These are phyloP conservation scores for Myotis brandtii DNA, from an alignment of 2,113 vertebrate genomes.

Conservation along the genomic window DNA sequence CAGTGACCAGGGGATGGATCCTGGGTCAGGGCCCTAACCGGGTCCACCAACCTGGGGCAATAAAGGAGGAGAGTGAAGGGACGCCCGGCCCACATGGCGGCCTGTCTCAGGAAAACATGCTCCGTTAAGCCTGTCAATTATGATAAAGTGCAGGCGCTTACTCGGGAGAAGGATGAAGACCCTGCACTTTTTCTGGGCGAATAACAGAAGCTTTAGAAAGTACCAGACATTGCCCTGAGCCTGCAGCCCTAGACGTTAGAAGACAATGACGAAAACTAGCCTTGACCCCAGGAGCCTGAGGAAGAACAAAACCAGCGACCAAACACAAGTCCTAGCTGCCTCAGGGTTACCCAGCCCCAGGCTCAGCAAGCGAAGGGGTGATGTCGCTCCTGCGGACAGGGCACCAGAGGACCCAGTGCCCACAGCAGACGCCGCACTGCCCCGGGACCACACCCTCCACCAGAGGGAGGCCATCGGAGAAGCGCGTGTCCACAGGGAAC, in stretches of 20 bases:
- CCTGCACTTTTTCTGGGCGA: not conserved
- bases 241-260: not conserved
- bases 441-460: not conserved
- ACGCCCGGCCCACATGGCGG: not conserved
- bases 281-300: too few relatives aligned
- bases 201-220: not conserved
- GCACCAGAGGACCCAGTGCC: too few relatives aligned
- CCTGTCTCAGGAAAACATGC: not conserved
- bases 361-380: too few relatives aligned
- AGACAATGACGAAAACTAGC: too few relatives aligned
- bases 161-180: not conserved
- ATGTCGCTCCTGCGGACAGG: too few relatives aligned
- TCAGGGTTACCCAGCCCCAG: too few relatives aligned
- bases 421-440: too few relatives aligned
- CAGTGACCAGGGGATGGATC: not conserved
- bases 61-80: not conserved
- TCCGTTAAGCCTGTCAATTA: not conserved
- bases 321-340: too few relatives aligned
- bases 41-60: not conserved
- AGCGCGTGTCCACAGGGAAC: too few relatives aligned
- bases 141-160: not conserved
- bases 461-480: too few relatives aligned
- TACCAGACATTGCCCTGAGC: not conserved
- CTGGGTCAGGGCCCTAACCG: not conserved
- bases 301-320: too few relatives aligned